Evolutionary conservation across 2,888 invertebrate species (phyloP), one percentile per base, ranked within the genome.

Genomic region (Temnothorax rugatulus): DNA sequence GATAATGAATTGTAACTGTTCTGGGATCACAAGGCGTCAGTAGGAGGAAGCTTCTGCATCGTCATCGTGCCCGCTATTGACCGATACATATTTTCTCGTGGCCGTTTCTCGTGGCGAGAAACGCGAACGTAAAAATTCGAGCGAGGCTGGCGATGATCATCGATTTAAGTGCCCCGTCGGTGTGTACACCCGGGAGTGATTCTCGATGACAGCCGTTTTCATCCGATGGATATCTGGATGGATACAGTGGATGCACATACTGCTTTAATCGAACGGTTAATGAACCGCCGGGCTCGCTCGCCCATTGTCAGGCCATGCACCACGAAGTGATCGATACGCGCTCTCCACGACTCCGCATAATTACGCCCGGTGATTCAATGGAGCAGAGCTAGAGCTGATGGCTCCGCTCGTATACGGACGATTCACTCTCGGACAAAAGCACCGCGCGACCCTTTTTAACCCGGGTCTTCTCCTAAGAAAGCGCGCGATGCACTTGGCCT

Each of bases 221-320:
- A 38, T 47, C 74, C 63, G 85, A 84, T 41, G 66, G 66, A 82
- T 64, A 82, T 71, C 83, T 61, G 83, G 57, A 79, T 63, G 77
- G 83, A 87, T 57, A 73, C 90, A 73, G 73, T 66, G 88, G 18
- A 68, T 83, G 86, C 85, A 38, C 29, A 90, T 84, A 87, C 90
- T 82, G 86, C 84, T 90, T 91, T 90, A 89, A 92, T 91, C 89
- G 88, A 88, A 86, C 87, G 88, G 89, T 91, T 92, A 91, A 92
- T 90, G 91, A 92, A 92, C 90, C 90, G 87, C 81, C 84, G 84
- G 84, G 29, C 68, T 41, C 83, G 66, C 50, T 64, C 44, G 47
- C 47, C 86, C 86, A 90, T 90, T 90, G 90, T 90, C 86, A 83
- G 85, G 68, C 69, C 69, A 52, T 76, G 84, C 84, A 69, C 83